A percentile compares a stretch with the other conserved stretches of the same genome.
These are phyloP conservation scores for Rhyzopertha dominica DNA, from an alignment of 1,140 invertebrate genomes.

Conservation along the genomic window DNA sequence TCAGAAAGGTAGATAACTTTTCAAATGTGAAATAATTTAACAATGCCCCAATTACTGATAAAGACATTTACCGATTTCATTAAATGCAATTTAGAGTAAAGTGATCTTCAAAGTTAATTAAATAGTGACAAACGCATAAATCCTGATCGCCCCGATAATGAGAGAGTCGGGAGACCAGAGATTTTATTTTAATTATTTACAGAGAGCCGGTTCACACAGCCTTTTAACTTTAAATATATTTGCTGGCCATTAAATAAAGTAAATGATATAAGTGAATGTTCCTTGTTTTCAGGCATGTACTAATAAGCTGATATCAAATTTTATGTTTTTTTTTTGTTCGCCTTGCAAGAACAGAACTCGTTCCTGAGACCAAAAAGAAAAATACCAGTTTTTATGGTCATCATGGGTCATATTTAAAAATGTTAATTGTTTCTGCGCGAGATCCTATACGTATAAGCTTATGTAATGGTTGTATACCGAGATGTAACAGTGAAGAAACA, in stretches of 20 bases:
- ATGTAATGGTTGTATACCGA: too few species aligned
- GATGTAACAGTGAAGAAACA: too few species aligned
- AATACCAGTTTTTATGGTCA: conserved; percentile 8
- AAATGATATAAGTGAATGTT: conserved; percentile 26
- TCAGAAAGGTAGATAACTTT: too few species aligned
- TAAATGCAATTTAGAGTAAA: too few species aligned
- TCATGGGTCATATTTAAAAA: conserved; percentile 27
- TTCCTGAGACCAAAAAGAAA: conserved; percentile 18
- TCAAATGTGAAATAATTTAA: too few species aligned
- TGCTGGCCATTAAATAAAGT: conserved; percentile 24
- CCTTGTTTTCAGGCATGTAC: conserved; percentile 27
- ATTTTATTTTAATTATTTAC: conserved; percentile 21
- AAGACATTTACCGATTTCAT: too few species aligned
- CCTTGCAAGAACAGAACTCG: conserved; percentile 14
- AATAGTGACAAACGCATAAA: too few species aligned
- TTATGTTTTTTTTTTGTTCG: conserved; percentile 20
- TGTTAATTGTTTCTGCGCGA: conserved; percentile 34
- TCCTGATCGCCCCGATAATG: too few species aligned
- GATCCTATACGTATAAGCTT: too few species aligned
- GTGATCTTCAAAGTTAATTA: too few species aligned
- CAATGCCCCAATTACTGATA: too few species aligned
- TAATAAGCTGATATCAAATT: conserved; percentile 31
- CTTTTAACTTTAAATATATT: conserved; percentile 24
- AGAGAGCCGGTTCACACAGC: conserved; percentile 9
- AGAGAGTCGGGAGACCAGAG: too few species aligned